These are phyloP conservation scores for Parazoanthus atlanticus DNA, from an alignment of 92 coral and sea anemone genomes.

Conservation along the genomic window DNA sequence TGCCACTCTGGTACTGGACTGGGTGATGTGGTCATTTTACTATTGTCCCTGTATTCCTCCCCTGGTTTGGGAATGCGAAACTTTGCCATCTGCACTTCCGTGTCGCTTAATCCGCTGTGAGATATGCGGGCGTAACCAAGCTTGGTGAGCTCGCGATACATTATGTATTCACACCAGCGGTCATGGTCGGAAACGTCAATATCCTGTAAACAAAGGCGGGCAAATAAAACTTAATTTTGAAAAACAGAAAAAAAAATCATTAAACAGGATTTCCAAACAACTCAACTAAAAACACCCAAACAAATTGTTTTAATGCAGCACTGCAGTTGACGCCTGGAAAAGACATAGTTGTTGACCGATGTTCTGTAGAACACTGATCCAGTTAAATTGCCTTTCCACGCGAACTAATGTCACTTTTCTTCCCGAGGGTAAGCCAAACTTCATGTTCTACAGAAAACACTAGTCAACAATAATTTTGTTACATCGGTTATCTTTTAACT, in stretches of 20 bases:
- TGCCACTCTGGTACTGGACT: constrained; percentile 70
- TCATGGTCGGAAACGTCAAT: constrained; percentile 78
- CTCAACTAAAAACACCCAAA: too few relatives aligned
- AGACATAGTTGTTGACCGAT: too few relatives aligned
- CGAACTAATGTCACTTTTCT: too few relatives aligned
- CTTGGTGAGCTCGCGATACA: constrained; percentile 87
- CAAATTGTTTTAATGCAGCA: too few relatives aligned
- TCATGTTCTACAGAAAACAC: too few relatives aligned
- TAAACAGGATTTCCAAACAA: background rate
- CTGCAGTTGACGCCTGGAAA: too few relatives aligned
- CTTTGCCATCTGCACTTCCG: constrained; percentile 93
- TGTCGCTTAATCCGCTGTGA: constrained; percentile 97
- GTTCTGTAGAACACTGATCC: too few relatives aligned
- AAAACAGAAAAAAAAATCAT: background rate
- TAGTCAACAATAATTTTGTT: too few relatives aligned
- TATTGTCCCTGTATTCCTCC: constrained; percentile 66
- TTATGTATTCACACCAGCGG: constrained; percentile 98
- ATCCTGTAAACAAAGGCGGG: constrained; percentile 58
- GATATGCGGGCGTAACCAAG: constrained; percentile 97
- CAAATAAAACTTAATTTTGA: background rate
- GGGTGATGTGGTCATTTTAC: constrained; percentile 61
- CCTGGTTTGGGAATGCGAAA: constrained; percentile 76
- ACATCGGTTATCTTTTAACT: too few relatives aligned
- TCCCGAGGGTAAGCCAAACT: too few relatives aligned
- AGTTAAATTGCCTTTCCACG: too few relatives aligned